These are phyloP conservation scores for Charadrius vociferus DNA, from an alignment of 2,113 vertebrate genomes.

Conservation along the genomic window DNA sequence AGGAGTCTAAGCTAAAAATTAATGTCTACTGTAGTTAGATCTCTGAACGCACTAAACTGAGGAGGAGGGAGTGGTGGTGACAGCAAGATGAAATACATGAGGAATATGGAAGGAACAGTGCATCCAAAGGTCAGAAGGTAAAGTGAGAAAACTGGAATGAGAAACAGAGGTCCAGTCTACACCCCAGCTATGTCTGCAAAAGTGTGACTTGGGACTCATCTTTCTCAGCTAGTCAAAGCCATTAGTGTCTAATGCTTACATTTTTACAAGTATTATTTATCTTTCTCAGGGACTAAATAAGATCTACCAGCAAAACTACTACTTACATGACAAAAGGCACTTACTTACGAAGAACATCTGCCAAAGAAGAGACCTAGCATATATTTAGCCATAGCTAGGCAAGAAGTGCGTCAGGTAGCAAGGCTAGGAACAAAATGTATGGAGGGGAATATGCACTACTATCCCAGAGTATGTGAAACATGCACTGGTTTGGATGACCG, in stretches of 20 bases:
- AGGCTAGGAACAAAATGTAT: neutral
- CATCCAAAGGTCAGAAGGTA: neutral
- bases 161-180: neutral
- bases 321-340: neutral
- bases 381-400: neutral
- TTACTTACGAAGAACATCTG: neutral
- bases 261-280: neutral
- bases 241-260: neutral
- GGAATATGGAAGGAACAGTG: neutral
- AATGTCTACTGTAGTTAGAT: neutral
- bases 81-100: neutral
- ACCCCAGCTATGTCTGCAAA: neutral
- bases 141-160: neutral
- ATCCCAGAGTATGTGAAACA: fast-evolving
- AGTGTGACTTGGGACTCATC: neutral
- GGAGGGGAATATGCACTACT: neutral
- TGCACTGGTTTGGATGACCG: neutral
- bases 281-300: neutral
- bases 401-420: neutral
- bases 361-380: neutral
- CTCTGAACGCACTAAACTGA: neutral
- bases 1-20: neutral
- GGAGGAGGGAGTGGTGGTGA: neutral
- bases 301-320: neutral
- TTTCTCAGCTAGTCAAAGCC: neutral